Base-by-base conservation (phyloP, 2,888 invertebrate genomes). In the Luffia ferchaultella region DNA sequence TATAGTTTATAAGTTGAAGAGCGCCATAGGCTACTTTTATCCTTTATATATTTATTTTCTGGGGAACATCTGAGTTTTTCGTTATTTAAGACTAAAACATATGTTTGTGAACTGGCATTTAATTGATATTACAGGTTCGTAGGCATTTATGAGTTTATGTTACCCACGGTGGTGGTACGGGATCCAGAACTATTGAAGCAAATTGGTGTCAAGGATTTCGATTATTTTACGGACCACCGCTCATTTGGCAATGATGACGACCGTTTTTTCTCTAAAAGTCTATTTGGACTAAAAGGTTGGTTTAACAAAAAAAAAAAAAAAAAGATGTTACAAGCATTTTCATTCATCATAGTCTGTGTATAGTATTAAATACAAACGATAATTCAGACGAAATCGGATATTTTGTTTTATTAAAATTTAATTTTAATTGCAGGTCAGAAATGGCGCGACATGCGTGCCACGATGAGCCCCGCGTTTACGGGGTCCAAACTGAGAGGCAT, bases 141-240 rank as follows among this genome's bases (percentile, higher is more conserved):
- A 17, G 85, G 85, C 2, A 55, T 67, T 16, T 82, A 70, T 52
- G 76, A 78, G 55, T 65, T 77, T 20, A 57, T 65, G 0, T 62
- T 54, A 0, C 76, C 79, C 0, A 30, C 68, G 1, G 42, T 74
- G 0, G 55, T 79, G 46, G 55, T 85, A 16, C 64, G 70, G 2
- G 85, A 85, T 57, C 66, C 76, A 0, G 84, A 85, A 9, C 52
- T 85, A 2, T 55, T 84, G 0, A 85, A 83, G 55, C 67, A 70
- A 54, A 66, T 85, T 2, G 65, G 76, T 0, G 63, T 85, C 1
- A 84, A 84, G 51, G 82, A 85, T 53, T 85, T 84, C 47, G 84
- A 84, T 49, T 65, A 76, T 54, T 85, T 85, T 55, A 53, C 70
- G 0, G 78, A 85, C 61, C 84, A 80, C 58, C 63, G 68, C 1